Evolutionary conservation across 2,888 invertebrate species (phyloP).

Genomic region (Teinopalpus imperialis): DNA sequence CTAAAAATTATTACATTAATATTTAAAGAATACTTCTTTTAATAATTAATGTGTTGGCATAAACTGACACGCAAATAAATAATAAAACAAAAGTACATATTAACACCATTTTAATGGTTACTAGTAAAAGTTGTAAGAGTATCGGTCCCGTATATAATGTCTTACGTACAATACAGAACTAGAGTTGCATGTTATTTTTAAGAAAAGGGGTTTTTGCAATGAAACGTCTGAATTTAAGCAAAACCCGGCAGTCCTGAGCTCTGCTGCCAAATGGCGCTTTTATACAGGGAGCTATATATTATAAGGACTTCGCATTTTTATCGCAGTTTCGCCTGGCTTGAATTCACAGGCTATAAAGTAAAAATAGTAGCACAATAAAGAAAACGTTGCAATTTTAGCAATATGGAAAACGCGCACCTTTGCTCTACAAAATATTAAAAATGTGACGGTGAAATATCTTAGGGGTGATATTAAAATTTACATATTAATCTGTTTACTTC

Average conservation of each 20-base stretch:
- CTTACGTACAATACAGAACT: background rate
- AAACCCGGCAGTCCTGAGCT: conserved; percentile 26
- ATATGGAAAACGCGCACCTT: conserved; percentile 17
- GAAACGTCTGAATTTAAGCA: conserved; percentile 20
- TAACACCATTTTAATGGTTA: too few species aligned
- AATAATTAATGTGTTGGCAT: too few species aligned
- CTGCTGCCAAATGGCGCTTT: conserved; percentile 35
- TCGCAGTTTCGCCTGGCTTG: conserved; percentile 58
- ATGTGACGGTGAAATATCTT: background rate
- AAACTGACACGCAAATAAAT: too few species aligned
- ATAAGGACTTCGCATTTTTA: conserved; percentile 71
- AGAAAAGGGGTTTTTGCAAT: conserved; percentile 13
- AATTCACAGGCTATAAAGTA: conserved; percentile 27
- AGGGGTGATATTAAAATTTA: too few species aligned
- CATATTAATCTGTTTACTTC: too few species aligned
- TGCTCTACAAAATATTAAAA: conserved; percentile 10
- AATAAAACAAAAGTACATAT: too few species aligned
- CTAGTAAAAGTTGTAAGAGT: too few species aligned
- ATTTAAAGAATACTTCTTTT: too few species aligned
- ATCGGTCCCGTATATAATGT: background rate
- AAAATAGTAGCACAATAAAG: conserved; percentile 26
- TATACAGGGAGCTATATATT: conserved; percentile 58
- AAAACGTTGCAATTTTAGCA: conserved; percentile 19
- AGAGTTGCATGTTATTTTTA: conserved; percentile 2
- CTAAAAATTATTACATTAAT: too few species aligned